Evolutionary conservation across 2,888 invertebrate genomes (phyloP).

Genomic region (Bembecia ichneumoniformis): DNA sequence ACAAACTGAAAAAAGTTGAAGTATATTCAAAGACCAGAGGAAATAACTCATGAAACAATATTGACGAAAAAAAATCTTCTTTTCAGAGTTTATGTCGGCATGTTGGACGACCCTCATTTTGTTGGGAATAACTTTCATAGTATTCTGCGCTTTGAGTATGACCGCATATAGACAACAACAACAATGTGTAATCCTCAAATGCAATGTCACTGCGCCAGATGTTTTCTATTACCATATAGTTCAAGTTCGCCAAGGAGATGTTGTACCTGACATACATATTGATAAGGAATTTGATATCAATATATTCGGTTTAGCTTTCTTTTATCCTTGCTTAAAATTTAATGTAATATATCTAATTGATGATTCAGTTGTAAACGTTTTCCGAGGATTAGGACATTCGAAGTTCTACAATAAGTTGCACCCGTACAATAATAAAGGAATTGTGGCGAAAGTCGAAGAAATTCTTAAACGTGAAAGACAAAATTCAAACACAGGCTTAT

Average conservation of each 20-base stretch:
- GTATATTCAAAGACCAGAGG: not conserved
- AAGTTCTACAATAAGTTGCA: slow-evolving; percentile 32
- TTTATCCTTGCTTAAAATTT: slow-evolving; percentile 40
- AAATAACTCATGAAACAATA: not conserved
- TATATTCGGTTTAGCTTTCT: slow-evolving; percentile 34
- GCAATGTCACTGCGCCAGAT: slow-evolving; percentile 33
- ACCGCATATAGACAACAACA: slow-evolving; percentile 37
- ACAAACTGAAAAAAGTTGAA: too few species aligned
- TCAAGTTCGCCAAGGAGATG: slow-evolving; percentile 30
- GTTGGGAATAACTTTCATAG: slow-evolving; percentile 43
- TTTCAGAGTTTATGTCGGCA: slow-evolving; percentile 54
- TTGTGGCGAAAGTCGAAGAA: slow-evolving; percentile 20
- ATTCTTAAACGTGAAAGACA: slow-evolving; percentile 26
- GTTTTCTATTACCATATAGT: slow-evolving; percentile 48
- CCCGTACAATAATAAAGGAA: slow-evolving; percentile 17
- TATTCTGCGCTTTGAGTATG: slow-evolving; percentile 46
- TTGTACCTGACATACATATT: slow-evolving; percentile 13
- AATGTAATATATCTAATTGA: slow-evolving; percentile 50
- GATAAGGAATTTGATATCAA: slow-evolving; percentile 7
- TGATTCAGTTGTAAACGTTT: slow-evolving; percentile 27
- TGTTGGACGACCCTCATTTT: slow-evolving; percentile 57
- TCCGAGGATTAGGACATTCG: slow-evolving; percentile 21
- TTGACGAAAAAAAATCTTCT: not conserved
- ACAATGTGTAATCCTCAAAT: slow-evolving; percentile 32
- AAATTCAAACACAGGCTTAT: slow-evolving; percentile 35